These are phyloP conservation scores for Allacma fusca DNA, from an alignment of 2,888 invertebrate genomes.

Conservation along the genomic window DNA sequence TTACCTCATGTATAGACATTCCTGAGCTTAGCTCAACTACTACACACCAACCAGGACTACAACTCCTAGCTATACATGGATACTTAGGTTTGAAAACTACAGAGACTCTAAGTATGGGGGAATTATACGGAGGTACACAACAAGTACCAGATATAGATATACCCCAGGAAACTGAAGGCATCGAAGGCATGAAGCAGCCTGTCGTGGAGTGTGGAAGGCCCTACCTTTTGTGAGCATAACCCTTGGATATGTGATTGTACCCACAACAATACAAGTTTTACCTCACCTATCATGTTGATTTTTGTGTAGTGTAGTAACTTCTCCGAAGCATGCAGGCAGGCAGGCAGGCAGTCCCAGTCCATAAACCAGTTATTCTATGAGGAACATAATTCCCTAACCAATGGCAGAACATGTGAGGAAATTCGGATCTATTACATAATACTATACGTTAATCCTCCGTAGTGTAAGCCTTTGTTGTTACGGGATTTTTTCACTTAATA, in stretches of 20 bases:
- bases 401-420: constrained; percentile 3
- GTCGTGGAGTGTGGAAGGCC: not conserved
- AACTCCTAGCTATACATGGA: not conserved
- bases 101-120: not conserved
- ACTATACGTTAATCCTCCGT: not conserved
- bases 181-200: not conserved
- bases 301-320: not conserved
- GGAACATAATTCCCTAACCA: constrained; percentile 3
- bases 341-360: not conserved
- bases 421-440: constrained; percentile 28
- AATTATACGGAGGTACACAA: no score
- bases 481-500: constrained; percentile 8
- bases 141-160: not conserved
- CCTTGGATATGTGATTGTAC: constrained; percentile 13
- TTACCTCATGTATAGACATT: constrained; percentile 38
- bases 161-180: not conserved
- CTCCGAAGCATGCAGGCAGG: not conserved
- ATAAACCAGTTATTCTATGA: constrained; percentile 12
- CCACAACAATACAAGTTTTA: constrained; percentile 24
- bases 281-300: constrained; percentile 1
- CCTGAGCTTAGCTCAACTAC: constrained; percentile 16
- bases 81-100: not conserved
- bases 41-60: not conserved
- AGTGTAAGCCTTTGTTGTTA: constrained; percentile 11
- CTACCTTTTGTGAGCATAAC: constrained; percentile 13